Percentiles rank a stretch among this genome's conserved stretches.
phyloP scores from a whole-genome alignment of 2,113 vertebrate genomes.

The Chaetodon trifascialis region DNA sequence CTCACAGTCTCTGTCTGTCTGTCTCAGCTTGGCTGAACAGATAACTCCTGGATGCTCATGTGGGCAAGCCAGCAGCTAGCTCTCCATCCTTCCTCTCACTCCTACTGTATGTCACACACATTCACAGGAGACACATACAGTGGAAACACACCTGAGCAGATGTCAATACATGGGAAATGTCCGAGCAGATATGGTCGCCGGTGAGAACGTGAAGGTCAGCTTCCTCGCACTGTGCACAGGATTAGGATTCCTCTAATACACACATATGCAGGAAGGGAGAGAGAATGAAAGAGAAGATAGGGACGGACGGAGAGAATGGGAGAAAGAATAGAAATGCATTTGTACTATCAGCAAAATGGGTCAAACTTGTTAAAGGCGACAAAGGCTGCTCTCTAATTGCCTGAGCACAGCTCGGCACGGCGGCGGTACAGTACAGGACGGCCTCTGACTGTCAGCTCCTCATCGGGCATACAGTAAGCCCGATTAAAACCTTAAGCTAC shows the following conservation, averaged over 20 bases:
- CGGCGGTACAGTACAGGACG: background rate
- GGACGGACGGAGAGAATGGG: slow-evolving; percentile 13
- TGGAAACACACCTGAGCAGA: slow-evolving; percentile 22
- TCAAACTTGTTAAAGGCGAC: slow-evolving; percentile 73
- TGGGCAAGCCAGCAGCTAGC: slow-evolving; percentile 45
- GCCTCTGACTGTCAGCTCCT: background rate
- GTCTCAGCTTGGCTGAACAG: slow-evolving; percentile 74
- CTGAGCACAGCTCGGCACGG: slow-evolving; percentile 24
- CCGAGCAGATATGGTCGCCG: slow-evolving; percentile 41
- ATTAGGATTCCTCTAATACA: slow-evolving; percentile 53
- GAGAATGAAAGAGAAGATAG: slow-evolving; percentile 2
- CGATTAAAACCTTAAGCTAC: slow-evolving; percentile 20
- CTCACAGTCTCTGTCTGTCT: slow-evolving; percentile 55
- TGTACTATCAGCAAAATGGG: slow-evolving; percentile 65
- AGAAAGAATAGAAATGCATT: slow-evolving; percentile 48
- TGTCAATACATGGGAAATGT: slow-evolving; percentile 47
- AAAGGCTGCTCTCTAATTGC: slow-evolving; percentile 65
- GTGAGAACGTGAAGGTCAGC: slow-evolving; percentile 47
- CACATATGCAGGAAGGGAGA: slow-evolving; percentile 23
- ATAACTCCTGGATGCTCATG: slow-evolving; percentile 64
- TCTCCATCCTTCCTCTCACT: slow-evolving; percentile 22
- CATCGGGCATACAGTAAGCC: slow-evolving; percentile 15
- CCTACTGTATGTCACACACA: slow-evolving; percentile 10
- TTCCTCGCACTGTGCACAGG: slow-evolving; percentile 13
- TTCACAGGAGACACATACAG: background rate